Base-by-base conservation (phyloP, 2,888 invertebrate genomes). In the Oasisia sp. region DNA sequence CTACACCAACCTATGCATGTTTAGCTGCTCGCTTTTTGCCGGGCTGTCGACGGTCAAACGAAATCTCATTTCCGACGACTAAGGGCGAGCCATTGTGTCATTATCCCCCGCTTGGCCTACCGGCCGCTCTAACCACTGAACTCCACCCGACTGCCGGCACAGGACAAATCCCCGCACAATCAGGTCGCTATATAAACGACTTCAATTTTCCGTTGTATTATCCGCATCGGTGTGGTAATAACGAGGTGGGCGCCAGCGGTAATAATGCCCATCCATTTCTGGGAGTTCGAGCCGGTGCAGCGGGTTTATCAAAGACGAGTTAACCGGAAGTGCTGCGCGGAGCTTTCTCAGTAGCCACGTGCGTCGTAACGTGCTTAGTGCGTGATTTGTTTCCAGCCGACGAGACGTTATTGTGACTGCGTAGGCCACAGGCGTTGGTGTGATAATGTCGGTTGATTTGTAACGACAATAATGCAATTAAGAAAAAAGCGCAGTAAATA, bases 171-270 rank as follows among this genome's bases (percentile, higher is more conserved):
- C 74, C n/a, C 74, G 74, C 74, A 74, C n/a, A 74, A 74, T 74
- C 27, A 1, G 27, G 7, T n/a, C 74, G 74, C 74, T 74, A 74
- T 74, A 74, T 74, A 74, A 74, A 74, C 27, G 74, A 74, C 74
- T 74, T 74, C 74, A 74, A 74, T 74, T 74, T 74, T 74, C 74
- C 74, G 74, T 74, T 74, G 74, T 74, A 74, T 74, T 74, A 74
- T 74, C 27, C 27, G 4, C 74, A 19, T 74, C 74, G n/a, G 74
- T 74, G 74, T 74, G 7, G 74, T 74, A 74, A 74, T 74, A 74
- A 74, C 74, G 27, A 19, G 74, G 74, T 74, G 74, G 74, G 74
- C 74, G 74, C 74, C 74, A 74, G 27, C n/a, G 7, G 74, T 74
- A 74, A 74, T 74, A 74, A 74, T 74, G 27, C 74, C n/a, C 74